A percentile compares a stretch with the other conserved stretches of the same genome.
These are phyloP conservation scores for Catocala sponsa DNA, from an alignment of 2,888 invertebrate species.

Conservation along the genomic window DNA sequence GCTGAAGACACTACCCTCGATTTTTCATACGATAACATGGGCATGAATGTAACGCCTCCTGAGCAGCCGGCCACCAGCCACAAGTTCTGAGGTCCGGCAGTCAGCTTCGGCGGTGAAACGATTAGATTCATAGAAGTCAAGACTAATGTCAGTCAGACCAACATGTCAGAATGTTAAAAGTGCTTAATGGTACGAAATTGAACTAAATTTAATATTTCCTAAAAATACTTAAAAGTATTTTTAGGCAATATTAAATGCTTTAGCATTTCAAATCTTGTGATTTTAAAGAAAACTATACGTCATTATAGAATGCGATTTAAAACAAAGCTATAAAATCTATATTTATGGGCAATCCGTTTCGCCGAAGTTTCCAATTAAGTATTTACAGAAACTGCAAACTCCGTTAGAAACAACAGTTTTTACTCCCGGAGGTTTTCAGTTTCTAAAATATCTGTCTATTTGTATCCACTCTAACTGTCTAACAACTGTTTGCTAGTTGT, in stretches of 20 bases:
- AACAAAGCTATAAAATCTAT: background rate
- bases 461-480: too few species aligned
- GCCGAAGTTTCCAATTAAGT: constrained; percentile 1
- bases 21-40: constrained; percentile 94
- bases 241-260: too few species aligned
- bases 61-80: constrained; percentile 73
- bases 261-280: too few species aligned
- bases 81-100: constrained; percentile 70
- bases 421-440: constrained; percentile 21
- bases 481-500: too few species aligned
- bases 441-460: too few species aligned
- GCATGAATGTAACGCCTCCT: constrained; percentile 91
- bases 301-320: background rate
- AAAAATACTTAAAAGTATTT: too few species aligned
- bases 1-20: constrained; percentile 93
- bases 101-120: constrained; percentile 59
- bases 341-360: background rate
- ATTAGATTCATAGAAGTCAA: constrained; percentile 51
- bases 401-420: constrained; percentile 6
- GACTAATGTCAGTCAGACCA: constrained; percentile 24
- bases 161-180: constrained; percentile 23
- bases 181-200: background rate
- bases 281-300: too few species aligned
- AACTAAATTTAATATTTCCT: too few species aligned
- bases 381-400: constrained; percentile 1